phyloP scores from a whole-genome alignment of 53 echinoderm and acorn worm genomes.

The Pentamera pediparva region DNA sequence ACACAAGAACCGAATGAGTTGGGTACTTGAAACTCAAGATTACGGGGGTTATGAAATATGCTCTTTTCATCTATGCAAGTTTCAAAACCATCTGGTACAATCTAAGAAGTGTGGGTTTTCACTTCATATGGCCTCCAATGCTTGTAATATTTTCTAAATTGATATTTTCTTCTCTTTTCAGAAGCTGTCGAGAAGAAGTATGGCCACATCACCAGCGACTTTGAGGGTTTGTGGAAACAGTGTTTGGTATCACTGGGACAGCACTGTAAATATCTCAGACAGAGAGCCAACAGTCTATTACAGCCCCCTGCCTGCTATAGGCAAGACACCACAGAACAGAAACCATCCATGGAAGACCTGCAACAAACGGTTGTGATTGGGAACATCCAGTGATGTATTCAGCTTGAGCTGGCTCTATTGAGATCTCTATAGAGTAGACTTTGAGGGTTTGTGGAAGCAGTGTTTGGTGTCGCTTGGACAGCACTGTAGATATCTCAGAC shows the following conservation, averaged over 20 bases:
- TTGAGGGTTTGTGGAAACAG: conserved; percentile 31
- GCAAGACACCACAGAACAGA: conserved; percentile 14
- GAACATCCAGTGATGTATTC: no score
- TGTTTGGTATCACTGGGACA: conserved; percentile 26
- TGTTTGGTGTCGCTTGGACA: conserved; percentile 26
- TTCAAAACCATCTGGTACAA: no score
- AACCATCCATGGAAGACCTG: conserved; percentile 13
- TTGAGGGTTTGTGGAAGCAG: conserved; percentile 31
- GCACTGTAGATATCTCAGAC: conserved; percentile 26
- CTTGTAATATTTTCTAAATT: no score
- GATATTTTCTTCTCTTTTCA: neutral
- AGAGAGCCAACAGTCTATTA: conserved; percentile 11
- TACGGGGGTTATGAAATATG: no score
- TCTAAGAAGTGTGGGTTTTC: no score
- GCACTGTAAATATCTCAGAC: conserved; percentile 28
- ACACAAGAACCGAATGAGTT: no score
- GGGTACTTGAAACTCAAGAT: no score
- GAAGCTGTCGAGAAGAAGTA: conserved; percentile 36
- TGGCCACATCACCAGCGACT: conserved; percentile 2
- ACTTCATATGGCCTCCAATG: no score
- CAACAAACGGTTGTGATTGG: conserved; percentile 12
- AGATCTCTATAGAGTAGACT: no score
- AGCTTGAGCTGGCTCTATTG: no score
- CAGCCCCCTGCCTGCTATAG: neutral
- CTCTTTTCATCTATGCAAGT: no score